Evolutionary conservation across 2,797 vertebrate genomes (phyloP).

Genomic region (Sebastes aleutianus): DNA sequence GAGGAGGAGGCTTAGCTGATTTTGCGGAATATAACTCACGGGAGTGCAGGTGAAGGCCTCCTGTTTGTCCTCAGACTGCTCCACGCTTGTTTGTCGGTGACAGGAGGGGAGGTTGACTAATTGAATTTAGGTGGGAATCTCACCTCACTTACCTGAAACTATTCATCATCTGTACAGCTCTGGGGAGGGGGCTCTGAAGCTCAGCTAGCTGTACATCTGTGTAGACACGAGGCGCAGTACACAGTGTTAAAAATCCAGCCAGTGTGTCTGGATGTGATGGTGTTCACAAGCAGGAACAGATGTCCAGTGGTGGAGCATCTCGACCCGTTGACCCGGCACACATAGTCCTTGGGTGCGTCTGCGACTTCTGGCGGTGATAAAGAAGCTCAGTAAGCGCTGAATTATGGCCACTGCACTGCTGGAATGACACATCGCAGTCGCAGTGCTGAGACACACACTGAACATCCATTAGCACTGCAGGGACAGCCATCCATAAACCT

Average conservation of each 20-base stretch:
- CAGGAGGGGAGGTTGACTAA: not conserved
- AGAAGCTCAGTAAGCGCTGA: conserved; percentile 18
- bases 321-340: not conserved
- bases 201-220: not conserved
- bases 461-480: conserved; percentile 31
- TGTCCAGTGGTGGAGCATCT: not conserved
- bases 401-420: not conserved
- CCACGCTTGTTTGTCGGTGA: not conserved
- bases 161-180: not conserved
- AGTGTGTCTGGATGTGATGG: not conserved
- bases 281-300: not conserved
- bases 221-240: not conserved
- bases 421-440: conserved; percentile 14
- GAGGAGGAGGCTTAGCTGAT: not conserved
- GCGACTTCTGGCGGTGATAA: conserved; percentile 7
- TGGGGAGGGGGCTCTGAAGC: not conserved
- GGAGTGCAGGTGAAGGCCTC: not conserved
- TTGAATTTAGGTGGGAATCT: not conserved
- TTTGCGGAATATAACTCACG: not conserved
- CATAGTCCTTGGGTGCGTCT: conserved; percentile 10
- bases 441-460: conserved; percentile 20
- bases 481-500: conserved; percentile 21
- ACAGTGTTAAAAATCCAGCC: not conserved
- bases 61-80: not conserved
- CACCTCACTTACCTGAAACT: not conserved